These are phyloP conservation scores for Propithecus coquereli DNA, from an alignment of 2,113 vertebrate species.

Conservation along the genomic window DNA sequence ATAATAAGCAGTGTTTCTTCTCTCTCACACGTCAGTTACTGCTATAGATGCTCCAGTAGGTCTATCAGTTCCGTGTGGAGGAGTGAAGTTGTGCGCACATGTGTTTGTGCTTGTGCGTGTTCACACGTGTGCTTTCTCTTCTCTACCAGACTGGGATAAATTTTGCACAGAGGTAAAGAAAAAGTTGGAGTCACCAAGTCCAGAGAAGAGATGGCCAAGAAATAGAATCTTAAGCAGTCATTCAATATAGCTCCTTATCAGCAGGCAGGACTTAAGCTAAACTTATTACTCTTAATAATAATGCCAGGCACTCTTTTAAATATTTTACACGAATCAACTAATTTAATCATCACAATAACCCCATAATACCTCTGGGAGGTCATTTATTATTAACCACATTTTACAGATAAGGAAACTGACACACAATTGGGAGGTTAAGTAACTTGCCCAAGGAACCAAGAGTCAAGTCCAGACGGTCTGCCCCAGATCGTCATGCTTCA, in stretches of 20 bases:
- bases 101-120: neutral
- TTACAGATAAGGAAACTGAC: neutral
- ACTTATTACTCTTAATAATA: slow-evolving; percentile 33
- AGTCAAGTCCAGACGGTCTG: neutral
- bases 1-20: neutral
- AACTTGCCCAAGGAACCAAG: neutral
- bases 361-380: neutral
- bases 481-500: neutral
- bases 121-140: neutral
- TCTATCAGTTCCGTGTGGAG: neutral
- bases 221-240: neutral
- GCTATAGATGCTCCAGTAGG: neutral
- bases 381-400: neutral
- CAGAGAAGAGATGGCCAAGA: neutral
- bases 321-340: slow-evolving; percentile 25
- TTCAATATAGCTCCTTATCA: neutral
- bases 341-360: slow-evolving; percentile 24
- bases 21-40: neutral
- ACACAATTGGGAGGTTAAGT: neutral
- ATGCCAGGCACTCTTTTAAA: slow-evolving; percentile 9
- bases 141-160: neutral
- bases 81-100: neutral
- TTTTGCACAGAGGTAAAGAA: neutral
- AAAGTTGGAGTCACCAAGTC: neutral
- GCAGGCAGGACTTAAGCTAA: neutral